Conservation (phyloP, 2,797 vertebrate genomes). For the Scomberomorus guttatus region DNA sequence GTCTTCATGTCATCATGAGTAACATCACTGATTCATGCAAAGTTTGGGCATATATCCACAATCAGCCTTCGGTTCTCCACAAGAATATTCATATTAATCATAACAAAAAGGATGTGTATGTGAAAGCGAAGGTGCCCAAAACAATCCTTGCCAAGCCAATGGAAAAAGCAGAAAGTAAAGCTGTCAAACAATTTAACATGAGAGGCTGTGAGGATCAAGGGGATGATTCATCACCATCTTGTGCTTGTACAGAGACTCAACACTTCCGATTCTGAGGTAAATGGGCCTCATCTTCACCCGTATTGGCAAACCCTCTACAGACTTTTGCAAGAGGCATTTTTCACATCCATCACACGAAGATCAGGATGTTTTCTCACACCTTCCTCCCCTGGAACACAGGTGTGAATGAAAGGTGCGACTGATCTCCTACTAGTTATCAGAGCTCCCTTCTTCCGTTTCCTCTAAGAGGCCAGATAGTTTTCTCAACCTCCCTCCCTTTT, state of each 20-base stretch:
- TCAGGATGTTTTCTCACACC: constrained; percentile 8
- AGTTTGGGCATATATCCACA: constrained; percentile 54
- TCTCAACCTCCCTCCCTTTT: not conserved
- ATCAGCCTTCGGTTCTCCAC: constrained; percentile 46
- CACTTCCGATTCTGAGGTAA: constrained; percentile 8
- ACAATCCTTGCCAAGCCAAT: constrained; percentile 27
- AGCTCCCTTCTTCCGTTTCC: not conserved
- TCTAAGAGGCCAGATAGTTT: not conserved
- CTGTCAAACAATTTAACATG: constrained; percentile 46
- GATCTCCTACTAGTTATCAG: not conserved
- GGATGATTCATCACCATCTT: constrained; percentile 49
- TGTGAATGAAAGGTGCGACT: not conserved
- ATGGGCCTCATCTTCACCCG: constrained; percentile 25
- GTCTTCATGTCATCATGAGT: constrained; percentile 63
- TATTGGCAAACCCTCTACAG: constrained; percentile 9
- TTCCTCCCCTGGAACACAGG: not conserved
- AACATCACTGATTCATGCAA: constrained; percentile 62
- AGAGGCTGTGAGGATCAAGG: constrained; percentile 42
- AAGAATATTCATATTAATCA: constrained; percentile 53
- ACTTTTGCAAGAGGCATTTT: not conserved
- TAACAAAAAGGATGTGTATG: constrained; percentile 35
- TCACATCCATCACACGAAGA: constrained; percentile 28
- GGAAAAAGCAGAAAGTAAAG: constrained; percentile 38
- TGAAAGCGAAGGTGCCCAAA: constrained; percentile 39
- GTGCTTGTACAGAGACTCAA: constrained; percentile 21